These are phyloP conservation scores for Acridotheres tristis DNA, from an alignment of 2,797 vertebrate species.

Conservation along the genomic window DNA sequence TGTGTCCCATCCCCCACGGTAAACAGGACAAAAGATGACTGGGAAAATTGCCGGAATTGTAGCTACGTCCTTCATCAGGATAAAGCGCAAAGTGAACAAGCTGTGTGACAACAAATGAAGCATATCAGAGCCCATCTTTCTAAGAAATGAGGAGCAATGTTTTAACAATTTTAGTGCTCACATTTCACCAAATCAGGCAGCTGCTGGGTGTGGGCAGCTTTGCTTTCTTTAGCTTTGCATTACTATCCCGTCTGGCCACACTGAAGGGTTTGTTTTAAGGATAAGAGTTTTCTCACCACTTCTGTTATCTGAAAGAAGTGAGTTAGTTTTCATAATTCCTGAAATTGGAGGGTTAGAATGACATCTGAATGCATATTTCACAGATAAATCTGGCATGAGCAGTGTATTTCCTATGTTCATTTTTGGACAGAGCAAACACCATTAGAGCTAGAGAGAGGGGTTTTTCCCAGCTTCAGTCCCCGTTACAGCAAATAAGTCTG, in stretches of 20 bases:
- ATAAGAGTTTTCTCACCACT: neutral
- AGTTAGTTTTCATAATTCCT: neutral
- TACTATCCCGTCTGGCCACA: neutral
- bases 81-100: neutral
- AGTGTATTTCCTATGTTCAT: neutral
- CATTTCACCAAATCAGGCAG: neutral
- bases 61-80: accelerated
- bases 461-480: neutral
- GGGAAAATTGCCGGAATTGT: accelerated
- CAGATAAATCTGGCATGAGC: neutral
- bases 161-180: neutral
- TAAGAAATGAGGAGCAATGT: accelerated
- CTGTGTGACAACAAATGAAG: neutral
- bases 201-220: neutral
- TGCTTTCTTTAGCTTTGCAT: neutral
- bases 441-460: too few relatives aligned
- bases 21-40: neutral
- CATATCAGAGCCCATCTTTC: neutral
- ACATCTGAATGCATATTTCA: neutral
- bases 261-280: neutral
- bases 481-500: neutral
- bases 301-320: neutral
- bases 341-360: neutral
- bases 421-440: neutral
- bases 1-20: accelerated